A percentile compares a stretch with the other conserved stretches of the same genome.
Evolutionary conservation across 2,113 vertebrate genomes (phyloP).

Genomic region (Sinosuthora webbiana): DNA sequence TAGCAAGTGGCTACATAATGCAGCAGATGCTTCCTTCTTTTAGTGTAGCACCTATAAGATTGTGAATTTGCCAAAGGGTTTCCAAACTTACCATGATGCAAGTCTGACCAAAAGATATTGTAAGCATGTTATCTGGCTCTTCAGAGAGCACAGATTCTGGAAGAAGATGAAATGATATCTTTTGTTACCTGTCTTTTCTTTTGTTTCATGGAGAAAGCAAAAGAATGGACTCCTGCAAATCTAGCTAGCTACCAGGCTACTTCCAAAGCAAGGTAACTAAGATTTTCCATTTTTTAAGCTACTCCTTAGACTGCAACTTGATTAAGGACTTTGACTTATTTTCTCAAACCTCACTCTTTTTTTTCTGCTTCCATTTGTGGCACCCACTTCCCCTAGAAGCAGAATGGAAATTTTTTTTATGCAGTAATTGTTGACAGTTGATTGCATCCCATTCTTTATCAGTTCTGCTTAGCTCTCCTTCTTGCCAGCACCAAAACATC

Average conservation of each 20-base stretch:
- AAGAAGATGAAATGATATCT: background rate
- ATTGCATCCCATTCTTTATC: background rate
- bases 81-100: background rate
- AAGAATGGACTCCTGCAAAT: background rate
- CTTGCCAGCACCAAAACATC: background rate
- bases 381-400: background rate
- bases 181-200: background rate
- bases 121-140: background rate
- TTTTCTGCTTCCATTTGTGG: background rate
- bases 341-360: background rate
- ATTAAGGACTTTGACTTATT: background rate
- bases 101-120: background rate
- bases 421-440: background rate
- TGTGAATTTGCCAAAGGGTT: background rate
- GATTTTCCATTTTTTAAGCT: background rate
- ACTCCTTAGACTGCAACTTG: background rate
- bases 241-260: background rate
- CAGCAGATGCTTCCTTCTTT: constrained; percentile 34
- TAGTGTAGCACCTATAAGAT: background rate
- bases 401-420: background rate
- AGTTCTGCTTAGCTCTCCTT: background rate
- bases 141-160: background rate
- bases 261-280: background rate
- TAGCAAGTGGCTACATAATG: constrained; percentile 15
- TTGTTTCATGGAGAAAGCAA: background rate